Percentiles rank a stretch among this genome's conserved stretches.
These are phyloP conservation scores for Archivesica marissinica DNA, from an alignment of 1,140 invertebrate genomes.

Conservation along the genomic window DNA sequence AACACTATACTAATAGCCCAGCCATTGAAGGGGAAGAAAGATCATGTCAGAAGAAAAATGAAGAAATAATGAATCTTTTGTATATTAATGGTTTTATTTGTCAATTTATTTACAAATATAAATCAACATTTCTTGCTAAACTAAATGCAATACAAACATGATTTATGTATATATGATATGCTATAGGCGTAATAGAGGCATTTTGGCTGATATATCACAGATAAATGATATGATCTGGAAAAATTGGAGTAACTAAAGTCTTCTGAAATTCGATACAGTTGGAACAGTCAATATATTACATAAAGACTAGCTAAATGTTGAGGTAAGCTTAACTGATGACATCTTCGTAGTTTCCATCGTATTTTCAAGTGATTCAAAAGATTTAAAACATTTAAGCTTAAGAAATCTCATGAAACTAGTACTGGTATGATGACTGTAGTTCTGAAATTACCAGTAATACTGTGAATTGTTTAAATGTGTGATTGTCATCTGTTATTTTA, in stretches of 20 bases:
- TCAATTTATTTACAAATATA: neutral
- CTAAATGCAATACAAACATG: neutral
- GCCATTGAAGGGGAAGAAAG: neutral
- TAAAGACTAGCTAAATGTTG: conserved; percentile 7
- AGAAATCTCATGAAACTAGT: too few species aligned
- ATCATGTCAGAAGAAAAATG: neutral
- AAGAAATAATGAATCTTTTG: neutral
- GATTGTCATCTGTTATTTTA: too few species aligned
- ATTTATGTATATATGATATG: neutral
- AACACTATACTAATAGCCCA: neutral
- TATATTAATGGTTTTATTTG: neutral
- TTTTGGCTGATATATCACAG: neutral
- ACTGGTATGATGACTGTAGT: too few species aligned
- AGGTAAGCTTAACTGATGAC: neutral
- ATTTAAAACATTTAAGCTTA: too few species aligned
- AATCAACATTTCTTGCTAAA: neutral
- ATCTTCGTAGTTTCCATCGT: neutral
- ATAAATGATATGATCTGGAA: neutral
- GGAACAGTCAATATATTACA: neutral
- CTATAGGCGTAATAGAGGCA: neutral
- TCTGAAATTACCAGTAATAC: too few species aligned
- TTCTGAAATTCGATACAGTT: neutral
- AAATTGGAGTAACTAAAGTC: neutral
- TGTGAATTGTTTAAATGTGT: too few species aligned
- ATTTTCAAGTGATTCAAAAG: too few species aligned